phyloP scores from a whole-genome alignment of 2,888 invertebrate genomes.

The Dicyrtoma fusca region DNA sequence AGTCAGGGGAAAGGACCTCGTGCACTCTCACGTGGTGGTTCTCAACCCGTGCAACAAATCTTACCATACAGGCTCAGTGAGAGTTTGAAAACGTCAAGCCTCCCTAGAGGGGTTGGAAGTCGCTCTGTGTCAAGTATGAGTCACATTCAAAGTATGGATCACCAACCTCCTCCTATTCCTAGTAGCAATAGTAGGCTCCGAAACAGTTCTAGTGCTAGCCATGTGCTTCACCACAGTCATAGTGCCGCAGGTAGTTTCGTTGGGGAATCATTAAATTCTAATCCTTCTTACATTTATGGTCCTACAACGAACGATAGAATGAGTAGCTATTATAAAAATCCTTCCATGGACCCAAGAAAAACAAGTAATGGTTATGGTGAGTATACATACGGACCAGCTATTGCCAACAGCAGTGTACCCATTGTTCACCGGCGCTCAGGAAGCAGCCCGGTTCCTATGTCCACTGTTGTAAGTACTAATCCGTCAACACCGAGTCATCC shows the following conservation, averaged over 20 bases:
- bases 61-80: conserved; percentile 55
- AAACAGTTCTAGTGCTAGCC: conserved; percentile 39
- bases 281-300: conserved; percentile 40
- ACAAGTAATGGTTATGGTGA: conserved; percentile 37
- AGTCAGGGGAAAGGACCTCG: conserved; percentile 37
- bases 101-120: conserved; percentile 55
- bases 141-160: conserved; percentile 19
- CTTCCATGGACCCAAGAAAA: conserved; percentile 33
- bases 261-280: conserved; percentile 20
- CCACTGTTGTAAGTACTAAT: conserved; percentile 32
- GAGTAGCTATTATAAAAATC: conserved; percentile 44
- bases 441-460: conserved; percentile 56
- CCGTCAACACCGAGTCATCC: conserved; percentile 35
- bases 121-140: conserved; percentile 48
- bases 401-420: conserved; percentile 26
- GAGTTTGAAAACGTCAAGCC: conserved; percentile 53
- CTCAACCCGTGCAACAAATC: conserved; percentile 50
- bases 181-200: conserved; percentile 28
- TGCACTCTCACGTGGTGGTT: not conserved
- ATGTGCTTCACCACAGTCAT: conserved; percentile 47
- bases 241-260: conserved; percentile 33
- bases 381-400: not conserved
- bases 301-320: conserved; percentile 40
- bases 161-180: conserved; percentile 15
- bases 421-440: conserved; percentile 55